Percentiles rank a stretch among this genome's conserved stretches.
Evolutionary conservation across 2,888 invertebrate species (phyloP).

Genomic region (Leucophora obtusa): DNA sequence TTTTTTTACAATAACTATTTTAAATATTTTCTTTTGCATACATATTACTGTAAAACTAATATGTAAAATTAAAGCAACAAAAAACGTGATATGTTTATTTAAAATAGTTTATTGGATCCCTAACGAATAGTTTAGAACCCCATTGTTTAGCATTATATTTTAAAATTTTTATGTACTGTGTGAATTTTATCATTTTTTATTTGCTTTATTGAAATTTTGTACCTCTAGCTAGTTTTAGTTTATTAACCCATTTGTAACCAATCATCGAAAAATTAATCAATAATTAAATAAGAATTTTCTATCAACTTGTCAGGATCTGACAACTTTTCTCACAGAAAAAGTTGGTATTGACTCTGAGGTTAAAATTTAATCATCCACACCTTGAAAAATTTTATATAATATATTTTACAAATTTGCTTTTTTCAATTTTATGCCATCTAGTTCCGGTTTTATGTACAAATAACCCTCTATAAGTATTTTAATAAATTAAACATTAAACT

Average conservation of each 20-base stretch:
- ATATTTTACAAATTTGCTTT: neutral
- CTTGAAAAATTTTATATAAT: neutral
- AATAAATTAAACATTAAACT: conserved; percentile 23
- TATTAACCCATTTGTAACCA: no score
- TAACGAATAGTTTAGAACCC: conserved; percentile 6
- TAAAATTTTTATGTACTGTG: no score
- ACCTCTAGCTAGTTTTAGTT: no score
- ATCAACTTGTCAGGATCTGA: neutral
- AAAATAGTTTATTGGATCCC: conserved; percentile 21
- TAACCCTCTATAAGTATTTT: neutral
- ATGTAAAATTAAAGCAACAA: neutral
- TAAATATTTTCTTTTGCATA: neutral
- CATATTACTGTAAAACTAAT: no score
- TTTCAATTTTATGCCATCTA: neutral
- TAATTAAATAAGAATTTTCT: no score
- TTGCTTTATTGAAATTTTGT: neutral
- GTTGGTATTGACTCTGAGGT: neutral
- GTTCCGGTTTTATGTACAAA: conserved; percentile 5
- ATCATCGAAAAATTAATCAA: no score
- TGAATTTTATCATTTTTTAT: neutral
- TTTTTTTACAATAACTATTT: neutral
- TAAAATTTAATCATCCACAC: neutral
- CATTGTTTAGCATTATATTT: neutral
- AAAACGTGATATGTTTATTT: conserved; percentile 26
- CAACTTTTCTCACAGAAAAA: neutral